Base-by-base conservation (phyloP, 1,140 invertebrate genomes). In the Eurosta solidaginis region DNA sequence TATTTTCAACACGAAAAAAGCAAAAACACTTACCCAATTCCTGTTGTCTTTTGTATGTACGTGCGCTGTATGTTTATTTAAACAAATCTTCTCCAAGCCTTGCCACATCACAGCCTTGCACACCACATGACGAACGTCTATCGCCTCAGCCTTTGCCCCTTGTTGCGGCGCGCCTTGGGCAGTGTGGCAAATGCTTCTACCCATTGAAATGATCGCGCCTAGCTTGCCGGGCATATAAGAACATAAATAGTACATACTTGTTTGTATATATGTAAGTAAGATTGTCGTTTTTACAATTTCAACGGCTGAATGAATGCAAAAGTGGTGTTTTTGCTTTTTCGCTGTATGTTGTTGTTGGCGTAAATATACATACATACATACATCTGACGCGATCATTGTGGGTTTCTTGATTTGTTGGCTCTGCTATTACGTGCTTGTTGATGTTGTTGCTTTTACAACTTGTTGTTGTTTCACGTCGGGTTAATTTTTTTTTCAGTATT, bases 1-100 rank as follows among this genome's bases (percentile, higher is more conserved):
- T 68, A 68, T 68, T 68, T 68, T 68, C 59, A 68, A 68, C 59
- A 68, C n/a, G n/a, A n/a, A n/a, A n/a, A n/a, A n/a, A n/a, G n/a
- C n/a, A n/a, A n/a, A 68, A 68, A 68, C 59, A 68, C 59, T 68
- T 68, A 68, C 59, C 59, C 59, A 20, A 40, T 10, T 9, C 33
- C 49, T 22, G 49, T 22, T 2, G 20, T 22, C 49, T 9, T 17
- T 9, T 7, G 20, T 47, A 17, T n/a, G 27, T 63, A 63, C 54
- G 59, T 68, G 59, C 12, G 3, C 7, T 33, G 33, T 17, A 40
- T 68, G 59, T 68, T 68, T 42, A 68, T 20, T 33, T 27, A 68
- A 40, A 68, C 59, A 22, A 68, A 20, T 42, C 17, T n/a, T n/a
- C n/a, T 4, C 59, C 59, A 68, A 68, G 59, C 59, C 59, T 68